These are phyloP conservation scores for Toxonevra muliebris DNA, from an alignment of 2,888 invertebrate species.

Conservation along the genomic window DNA sequence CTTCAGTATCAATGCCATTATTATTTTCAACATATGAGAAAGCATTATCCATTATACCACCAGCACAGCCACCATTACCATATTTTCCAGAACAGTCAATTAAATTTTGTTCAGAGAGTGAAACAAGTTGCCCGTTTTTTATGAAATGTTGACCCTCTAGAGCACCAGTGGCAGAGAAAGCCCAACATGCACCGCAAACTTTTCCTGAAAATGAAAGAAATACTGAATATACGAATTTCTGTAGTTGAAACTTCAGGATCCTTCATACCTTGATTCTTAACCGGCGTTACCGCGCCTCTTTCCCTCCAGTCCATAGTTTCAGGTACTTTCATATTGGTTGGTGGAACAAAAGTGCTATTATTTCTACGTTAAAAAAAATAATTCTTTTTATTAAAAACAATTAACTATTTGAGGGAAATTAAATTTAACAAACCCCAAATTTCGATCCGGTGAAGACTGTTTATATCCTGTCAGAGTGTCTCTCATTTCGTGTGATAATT, in stretches of 20 bases:
- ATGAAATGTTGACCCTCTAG: conserved; percentile 85
- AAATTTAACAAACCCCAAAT: too few relatives aligned
- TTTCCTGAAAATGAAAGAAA: too few relatives aligned
- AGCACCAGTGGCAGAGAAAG: conserved; percentile 82
- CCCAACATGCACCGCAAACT: conserved; percentile 87
- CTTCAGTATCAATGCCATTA: conserved; percentile 84
- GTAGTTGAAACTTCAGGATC: too few relatives aligned
- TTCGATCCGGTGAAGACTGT: too few relatives aligned
- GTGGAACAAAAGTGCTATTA: neutral
- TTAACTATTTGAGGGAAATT: too few relatives aligned
- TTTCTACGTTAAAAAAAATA: too few relatives aligned
- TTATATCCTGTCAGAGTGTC: neutral
- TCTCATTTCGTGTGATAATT: neutral
- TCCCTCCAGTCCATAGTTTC: conserved; percentile 79
- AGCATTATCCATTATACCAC: conserved; percentile 79
- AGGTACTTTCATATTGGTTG: conserved; percentile 65
- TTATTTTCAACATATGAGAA: conserved; percentile 81
- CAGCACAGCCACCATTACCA: conserved; percentile 86
- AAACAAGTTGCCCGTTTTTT: conserved; percentile 74
- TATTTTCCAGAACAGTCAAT: neutral
- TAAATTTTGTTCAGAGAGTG: conserved; percentile 72
- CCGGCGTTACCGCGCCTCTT: conserved; percentile 79
- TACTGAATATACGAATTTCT: too few relatives aligned
- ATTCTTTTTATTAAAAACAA: too few relatives aligned
- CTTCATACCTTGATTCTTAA: conserved; percentile 79